Evolutionary conservation across 2,113 vertebrate genomes (phyloP).

Genomic region (Mesembrinibis cayennensis): DNA sequence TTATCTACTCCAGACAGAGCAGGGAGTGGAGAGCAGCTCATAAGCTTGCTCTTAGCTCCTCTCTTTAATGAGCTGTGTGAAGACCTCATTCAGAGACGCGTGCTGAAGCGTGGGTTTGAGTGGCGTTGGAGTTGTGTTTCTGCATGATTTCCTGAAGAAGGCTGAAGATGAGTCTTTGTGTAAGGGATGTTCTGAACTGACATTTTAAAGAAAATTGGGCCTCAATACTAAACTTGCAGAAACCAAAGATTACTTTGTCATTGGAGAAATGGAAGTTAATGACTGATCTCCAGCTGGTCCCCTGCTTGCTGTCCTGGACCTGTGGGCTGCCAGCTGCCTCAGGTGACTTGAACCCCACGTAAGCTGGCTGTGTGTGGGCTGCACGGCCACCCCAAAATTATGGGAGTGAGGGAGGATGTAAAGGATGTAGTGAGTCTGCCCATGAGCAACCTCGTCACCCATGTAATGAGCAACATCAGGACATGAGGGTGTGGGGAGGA

Average conservation of each 20-base stretch:
- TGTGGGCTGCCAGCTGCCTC: not conserved
- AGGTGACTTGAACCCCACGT: not conserved
- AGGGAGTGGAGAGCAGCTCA: not conserved
- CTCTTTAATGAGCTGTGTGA: not conserved
- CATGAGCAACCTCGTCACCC: fast-evolving
- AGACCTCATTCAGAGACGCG: fast-evolving
- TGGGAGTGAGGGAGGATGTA: not conserved
- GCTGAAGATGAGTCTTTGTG: not conserved
- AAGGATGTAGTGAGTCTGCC: not conserved
- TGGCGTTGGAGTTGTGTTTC: not conserved
- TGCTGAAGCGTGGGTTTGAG: not conserved
- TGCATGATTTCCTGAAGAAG: not conserved
- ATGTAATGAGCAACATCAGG: not conserved
- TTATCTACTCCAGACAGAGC: not conserved
- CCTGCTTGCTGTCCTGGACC: not conserved
- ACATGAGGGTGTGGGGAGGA: fast-evolving
- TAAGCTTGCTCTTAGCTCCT: not conserved
- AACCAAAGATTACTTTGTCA: not conserved
- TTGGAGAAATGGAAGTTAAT: not conserved
- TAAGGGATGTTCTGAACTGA: not conserved
- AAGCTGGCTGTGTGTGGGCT: not conserved
- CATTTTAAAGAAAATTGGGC: not conserved
- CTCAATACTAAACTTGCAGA: not conserved
- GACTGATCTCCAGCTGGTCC: not conserved
- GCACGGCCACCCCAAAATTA: fast-evolving